Base-by-base conservation (phyloP, 2,113 vertebrate genomes). In the Pavo muticus region DNA sequence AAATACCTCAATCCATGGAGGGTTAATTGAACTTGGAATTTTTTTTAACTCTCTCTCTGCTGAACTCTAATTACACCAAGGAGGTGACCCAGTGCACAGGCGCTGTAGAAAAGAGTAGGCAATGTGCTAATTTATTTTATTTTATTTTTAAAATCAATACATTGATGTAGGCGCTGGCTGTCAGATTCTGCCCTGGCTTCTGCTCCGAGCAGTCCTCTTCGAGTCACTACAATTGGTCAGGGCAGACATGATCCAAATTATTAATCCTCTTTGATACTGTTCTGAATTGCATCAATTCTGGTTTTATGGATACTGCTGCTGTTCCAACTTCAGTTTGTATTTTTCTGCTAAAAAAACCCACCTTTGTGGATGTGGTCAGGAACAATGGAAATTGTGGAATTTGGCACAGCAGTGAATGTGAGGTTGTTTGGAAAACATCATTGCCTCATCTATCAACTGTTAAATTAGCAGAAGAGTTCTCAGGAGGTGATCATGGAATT, bases 391-490 rank as follows among this genome's bases (percentile, higher is more conserved):
- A 61, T 71, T 95, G 67, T 93, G 88, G 64, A 94, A 93, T 87
- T 52, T 12, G 0, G 29, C 56, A 87, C 74, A 92, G 80, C 64
- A 19, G 30, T 88, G 75, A 93, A 59, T 93, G 82, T 75, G 78
- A 94, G 59, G 84, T 87, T 63, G 57, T 96, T 94, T 95, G 70
- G 84, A 93, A 97, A 97, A 90, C 88, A 84, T 57, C 76, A 94
- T 25, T 74, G 73, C n/a, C 64, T 92, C 85, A 88, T 88, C 40
- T 95, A 63, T 95, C 69, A 94, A 77, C 57, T 90, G 37, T 94
- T 94, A 96, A 96, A 96, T 94, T 95, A 93, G 69, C 81, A 92
- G 71, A 92, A 88, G 39, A 94, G 57, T 87, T 94, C 89, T 94
- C 84, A 92, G 59, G 82, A 94, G 83, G 45, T 90, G 91, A 93